Evolutionary conservation across 2,113 vertebrate species (phyloP).

Genomic region (Oreochromis tanganicae): DNA sequence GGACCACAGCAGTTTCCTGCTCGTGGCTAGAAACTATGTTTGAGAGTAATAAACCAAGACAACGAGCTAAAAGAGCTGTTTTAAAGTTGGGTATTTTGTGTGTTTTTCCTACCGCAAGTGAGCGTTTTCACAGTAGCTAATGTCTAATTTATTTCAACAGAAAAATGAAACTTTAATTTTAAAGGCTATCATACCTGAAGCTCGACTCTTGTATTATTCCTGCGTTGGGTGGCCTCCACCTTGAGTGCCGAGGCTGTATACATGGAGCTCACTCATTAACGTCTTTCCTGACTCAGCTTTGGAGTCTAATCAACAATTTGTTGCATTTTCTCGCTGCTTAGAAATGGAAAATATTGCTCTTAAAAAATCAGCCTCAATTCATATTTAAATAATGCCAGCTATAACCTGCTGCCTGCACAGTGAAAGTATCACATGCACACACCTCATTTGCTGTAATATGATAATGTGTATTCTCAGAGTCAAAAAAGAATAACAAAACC

Average conservation of each 20-base stretch:
- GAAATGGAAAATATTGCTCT: background rate
- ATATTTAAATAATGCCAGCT: slow-evolving; percentile 1
- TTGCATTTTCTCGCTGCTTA: background rate
- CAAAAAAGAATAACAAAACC: background rate
- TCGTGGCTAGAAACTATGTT: background rate
- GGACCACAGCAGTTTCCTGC: background rate
- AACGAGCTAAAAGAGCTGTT: background rate
- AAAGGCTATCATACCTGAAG: background rate
- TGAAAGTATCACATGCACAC: background rate
- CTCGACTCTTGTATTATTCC: background rate
- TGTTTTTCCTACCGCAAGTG: fast-evolving
- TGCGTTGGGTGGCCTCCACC: background rate
- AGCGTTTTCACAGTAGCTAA: background rate
- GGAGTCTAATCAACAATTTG: background rate
- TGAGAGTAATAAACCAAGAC: background rate
- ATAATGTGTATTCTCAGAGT: background rate
- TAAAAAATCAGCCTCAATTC: background rate
- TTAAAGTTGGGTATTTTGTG: background rate
- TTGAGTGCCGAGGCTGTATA: background rate
- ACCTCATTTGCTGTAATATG: background rate
- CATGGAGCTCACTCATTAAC: background rate
- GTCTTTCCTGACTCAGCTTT: background rate
- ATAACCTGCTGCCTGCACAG: background rate
- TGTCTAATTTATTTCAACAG: background rate
- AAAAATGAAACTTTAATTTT: background rate